phyloP scores from a whole-genome alignment of 1,140 invertebrate genomes.

The Heliconius hermathena region DNA sequence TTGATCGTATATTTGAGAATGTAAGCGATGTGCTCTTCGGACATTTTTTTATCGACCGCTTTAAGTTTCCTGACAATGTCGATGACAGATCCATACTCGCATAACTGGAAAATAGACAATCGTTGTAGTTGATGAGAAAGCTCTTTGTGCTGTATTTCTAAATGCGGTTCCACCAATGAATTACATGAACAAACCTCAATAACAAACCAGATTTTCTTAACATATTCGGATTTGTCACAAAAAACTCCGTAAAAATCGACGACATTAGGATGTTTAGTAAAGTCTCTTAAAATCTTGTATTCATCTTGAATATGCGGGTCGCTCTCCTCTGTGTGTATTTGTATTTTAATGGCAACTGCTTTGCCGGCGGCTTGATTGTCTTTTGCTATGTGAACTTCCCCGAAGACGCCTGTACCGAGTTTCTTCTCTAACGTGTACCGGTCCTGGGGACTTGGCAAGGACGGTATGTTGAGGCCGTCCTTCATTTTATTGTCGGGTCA shows the following conservation, averaged over 20 bases:
- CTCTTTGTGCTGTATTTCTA: neutral
- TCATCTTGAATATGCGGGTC: conserved; percentile 90
- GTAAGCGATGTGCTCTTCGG: conserved; percentile 93
- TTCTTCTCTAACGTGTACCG: conserved; percentile 85
- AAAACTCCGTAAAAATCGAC: conserved; percentile 93
- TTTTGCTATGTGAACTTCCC: conserved; percentile 88
- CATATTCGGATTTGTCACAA: conserved; percentile 84
- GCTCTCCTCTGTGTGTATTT: conserved; percentile 86
- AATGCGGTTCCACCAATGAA: neutral
- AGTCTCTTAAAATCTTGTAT: conserved; percentile 90
- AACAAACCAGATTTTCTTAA: conserved; percentile 93
- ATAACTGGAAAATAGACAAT: conserved; percentile 84
- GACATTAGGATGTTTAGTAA: conserved; percentile 89
- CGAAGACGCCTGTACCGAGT: conserved; percentile 89
- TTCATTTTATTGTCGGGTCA: conserved; percentile 57
- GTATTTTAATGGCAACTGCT: conserved; percentile 91
- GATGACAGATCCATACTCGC: conserved; percentile 90
- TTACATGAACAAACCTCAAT: conserved; percentile 87
- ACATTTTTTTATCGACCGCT: conserved; percentile 87
- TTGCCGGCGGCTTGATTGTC: conserved; percentile 87
- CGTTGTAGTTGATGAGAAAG: conserved; percentile 27
- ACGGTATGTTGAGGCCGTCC: conserved; percentile 77
- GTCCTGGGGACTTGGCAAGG: conserved; percentile 85
- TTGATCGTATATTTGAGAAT: conserved; percentile 93
- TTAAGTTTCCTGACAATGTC: conserved; percentile 89